These are phyloP conservation scores for Phymatocera aterrima DNA, from an alignment of 2,888 invertebrate species.

Conservation along the genomic window DNA sequence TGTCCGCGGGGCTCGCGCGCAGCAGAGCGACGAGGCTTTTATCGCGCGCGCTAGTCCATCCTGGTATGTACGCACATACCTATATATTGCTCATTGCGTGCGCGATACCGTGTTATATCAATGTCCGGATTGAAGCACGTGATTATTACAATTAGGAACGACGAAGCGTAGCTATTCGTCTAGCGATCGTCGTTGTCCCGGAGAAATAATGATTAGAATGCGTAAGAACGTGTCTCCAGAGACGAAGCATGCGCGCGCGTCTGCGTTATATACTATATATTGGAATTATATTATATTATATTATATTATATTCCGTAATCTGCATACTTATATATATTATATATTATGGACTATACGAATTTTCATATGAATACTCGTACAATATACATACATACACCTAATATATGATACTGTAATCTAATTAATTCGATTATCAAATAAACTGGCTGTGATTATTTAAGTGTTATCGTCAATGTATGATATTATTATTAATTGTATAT, in stretches of 20 bases:
- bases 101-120: slow-evolving; percentile 9
- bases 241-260: not conserved
- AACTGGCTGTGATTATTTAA: slow-evolving; percentile 73
- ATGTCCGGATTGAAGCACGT: slow-evolving; percentile 27
- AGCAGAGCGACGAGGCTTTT: not conserved
- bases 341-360: not conserved
- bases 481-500: slow-evolving; percentile 52
- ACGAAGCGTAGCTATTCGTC: not conserved
- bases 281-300: too few species aligned
- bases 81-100: slow-evolving; percentile 13
- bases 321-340: not conserved
- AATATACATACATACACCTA: not conserved
- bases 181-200: slow-evolving; percentile 18
- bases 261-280: not conserved
- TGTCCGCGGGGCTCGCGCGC: slow-evolving; percentile 7
- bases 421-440: slow-evolving; percentile 60
- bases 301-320: not conserved
- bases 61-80: not conserved
- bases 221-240: not conserved
- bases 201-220: not conserved
- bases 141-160: slow-evolving; percentile 25
- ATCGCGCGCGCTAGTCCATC: not conserved
- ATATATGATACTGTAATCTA: not conserved
- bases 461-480: slow-evolving; percentile 60
- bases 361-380: not conserved